Conservation (phyloP, 2,113 vertebrate species). For the Nothocercus nigrocapillus region DNA sequence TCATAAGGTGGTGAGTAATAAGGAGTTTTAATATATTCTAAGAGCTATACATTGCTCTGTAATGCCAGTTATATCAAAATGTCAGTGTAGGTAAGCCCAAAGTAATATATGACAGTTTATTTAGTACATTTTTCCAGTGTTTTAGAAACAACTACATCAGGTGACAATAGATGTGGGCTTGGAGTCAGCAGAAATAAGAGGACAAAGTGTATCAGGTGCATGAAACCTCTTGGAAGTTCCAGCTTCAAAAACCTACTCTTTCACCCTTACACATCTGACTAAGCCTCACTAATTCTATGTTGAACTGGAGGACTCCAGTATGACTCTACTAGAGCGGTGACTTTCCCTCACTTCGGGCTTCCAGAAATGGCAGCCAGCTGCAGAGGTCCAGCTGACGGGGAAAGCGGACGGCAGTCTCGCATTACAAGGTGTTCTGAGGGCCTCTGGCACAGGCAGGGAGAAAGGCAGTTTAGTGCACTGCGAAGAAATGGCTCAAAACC, state of each 20-base stretch:
- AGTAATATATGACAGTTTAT: background rate
- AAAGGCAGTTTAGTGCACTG: background rate
- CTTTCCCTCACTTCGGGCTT: background rate
- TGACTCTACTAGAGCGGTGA: background rate
- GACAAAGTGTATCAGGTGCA: background rate
- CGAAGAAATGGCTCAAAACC: background rate
- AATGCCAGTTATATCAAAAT: background rate
- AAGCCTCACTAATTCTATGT: background rate
- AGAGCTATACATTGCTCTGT: background rate
- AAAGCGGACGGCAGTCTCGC: background rate
- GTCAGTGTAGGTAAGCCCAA: background rate
- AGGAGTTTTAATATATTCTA: background rate
- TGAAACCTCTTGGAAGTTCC: background rate
- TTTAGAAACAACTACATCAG: background rate
- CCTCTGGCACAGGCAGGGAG: background rate
- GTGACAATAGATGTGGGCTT: background rate
- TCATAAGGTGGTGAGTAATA: background rate
- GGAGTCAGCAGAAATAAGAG: background rate
- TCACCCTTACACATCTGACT: background rate
- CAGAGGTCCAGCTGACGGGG: background rate
- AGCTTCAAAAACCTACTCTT: background rate
- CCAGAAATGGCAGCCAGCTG: background rate
- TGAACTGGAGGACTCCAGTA: background rate
- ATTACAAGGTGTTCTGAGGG: accelerated
- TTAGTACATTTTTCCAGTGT: background rate